Base-by-base conservation (phyloP, 1,140 invertebrate genomes). In the Trissolcus basalis region DNA sequence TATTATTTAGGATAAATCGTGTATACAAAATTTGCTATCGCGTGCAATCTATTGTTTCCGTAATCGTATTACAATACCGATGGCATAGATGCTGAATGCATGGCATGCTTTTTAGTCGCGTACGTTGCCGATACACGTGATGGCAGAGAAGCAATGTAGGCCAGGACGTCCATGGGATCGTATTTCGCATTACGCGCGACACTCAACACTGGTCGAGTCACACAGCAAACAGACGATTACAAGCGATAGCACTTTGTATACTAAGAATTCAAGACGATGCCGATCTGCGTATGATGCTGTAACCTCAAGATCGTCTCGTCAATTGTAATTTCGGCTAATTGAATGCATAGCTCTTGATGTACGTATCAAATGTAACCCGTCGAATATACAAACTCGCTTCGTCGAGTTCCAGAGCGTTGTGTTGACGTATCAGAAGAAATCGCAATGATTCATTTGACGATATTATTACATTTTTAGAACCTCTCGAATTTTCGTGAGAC, bases 161-260 rank as follows among this genome's bases (percentile, higher is more conserved):
- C 83, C 84, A 87, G 86, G 82, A 86, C 84, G 83, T 83, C 84
- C 80, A 83, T 79, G 77, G 76, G 80, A 83, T 88, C 86, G 60
- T 83, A 87, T 88, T 88, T 88, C 86, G 84, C 79, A 81, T 82
- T 86, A 85, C 82, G 81, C 74, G 86, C 82, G 86, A 88, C 79
- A 88, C 85, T 84, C 77, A 85, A 88, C 79, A 86, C 85, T 79
- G 73, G 44, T 72, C 76, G 56, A 82, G 68, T 82, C 81, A 75
- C 80, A 81, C 77, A 82, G 72, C 65, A 84, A 85, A 85, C 81
- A 86, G 80, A 79, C 82, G 83, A 87, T 87, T 86, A 86, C 80
- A 80, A 80, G 81, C 79, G 85, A 86, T 87, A 86, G 74, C 82
- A 78, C 64, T 79, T 78, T 58, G 68, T 80, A 80, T 85, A 86